Base-by-base conservation (phyloP, 1,140 invertebrate species). In the Patella vulgata region DNA sequence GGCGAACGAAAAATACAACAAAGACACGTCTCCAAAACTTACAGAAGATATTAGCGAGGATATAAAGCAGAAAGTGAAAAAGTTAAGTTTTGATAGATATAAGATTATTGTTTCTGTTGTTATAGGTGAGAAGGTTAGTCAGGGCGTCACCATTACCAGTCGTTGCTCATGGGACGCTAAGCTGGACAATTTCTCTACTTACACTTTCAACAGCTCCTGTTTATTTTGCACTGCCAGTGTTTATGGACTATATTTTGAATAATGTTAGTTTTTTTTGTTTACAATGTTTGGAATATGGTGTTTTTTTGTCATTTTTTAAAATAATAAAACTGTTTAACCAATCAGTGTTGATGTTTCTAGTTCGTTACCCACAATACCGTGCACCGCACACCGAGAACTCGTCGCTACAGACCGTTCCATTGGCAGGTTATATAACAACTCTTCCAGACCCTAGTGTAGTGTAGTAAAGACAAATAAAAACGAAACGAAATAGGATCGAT, bases 161-260 rank as follows among this genome's bases (percentile, higher is more conserved):
- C 63, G 78, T 19, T 73, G 75, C 52, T 17, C 75, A 2, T 79
- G 76, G 75, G 71, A 80, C 39, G 53, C 65, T 14, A 62, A 66
- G 19, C 48, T 56, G 14, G 78, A 80, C 66, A 76, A 64, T 53
- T 78, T 66, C 55, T 71, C 75, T 21, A 66, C 67, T 30, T 70
- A 64, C 28, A 63, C 63, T 0, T 80, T 68, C 57, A 66, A 66
- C 33, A 78, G 76, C 53, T 31, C 30, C 11, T 46, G 33, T 31
- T 31, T 80, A 23, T 74, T 72, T 55, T 77, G 74, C 11, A 66
- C 73, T 12, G 76, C 66, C 14, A 74, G 61, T 52, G 71, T 79
- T 0, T 74, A 70, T 58, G 78, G 66, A 0, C 58, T 78, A n/a
- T 80, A 80, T 52, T 74, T 65, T 58, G 76, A 79, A 57, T 80